Conservation (phyloP, 2,113 vertebrate species). For the Percina caprodes region DNA sequence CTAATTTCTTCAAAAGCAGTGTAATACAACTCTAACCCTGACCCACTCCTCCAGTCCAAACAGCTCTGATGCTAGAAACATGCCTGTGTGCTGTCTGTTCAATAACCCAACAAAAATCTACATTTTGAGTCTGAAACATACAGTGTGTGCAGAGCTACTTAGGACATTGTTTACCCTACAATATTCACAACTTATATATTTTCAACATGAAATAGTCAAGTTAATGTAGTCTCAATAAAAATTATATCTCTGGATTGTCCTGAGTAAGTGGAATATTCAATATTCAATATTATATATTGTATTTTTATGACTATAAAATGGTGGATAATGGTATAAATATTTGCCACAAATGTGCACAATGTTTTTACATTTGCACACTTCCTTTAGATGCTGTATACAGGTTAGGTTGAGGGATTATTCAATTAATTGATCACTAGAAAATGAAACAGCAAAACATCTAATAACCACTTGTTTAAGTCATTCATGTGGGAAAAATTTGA, state of each 20-base stretch:
- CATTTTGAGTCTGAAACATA: constrained; percentile 6
- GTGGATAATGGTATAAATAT: background rate
- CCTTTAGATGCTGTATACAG: background rate
- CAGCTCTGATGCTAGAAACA: background rate
- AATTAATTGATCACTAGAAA: background rate
- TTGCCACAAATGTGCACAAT: background rate
- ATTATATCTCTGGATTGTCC: too few relatives aligned
- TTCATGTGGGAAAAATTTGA: too few relatives aligned
- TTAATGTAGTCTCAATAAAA: too few relatives aligned
- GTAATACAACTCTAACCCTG: background rate
- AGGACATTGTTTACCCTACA: background rate
- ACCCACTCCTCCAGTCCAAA: background rate
- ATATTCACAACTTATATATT: background rate
- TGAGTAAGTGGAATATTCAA: too few relatives aligned
- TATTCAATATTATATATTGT: too few relatives aligned
- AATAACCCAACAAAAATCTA: background rate
- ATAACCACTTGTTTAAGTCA: background rate
- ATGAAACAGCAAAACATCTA: too few relatives aligned
- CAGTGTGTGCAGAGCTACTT: background rate
- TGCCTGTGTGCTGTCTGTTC: background rate
- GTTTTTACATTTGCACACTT: background rate
- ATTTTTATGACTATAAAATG: too few relatives aligned
- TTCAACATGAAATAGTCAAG: background rate
- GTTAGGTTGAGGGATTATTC: background rate
- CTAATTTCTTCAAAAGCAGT: background rate